phyloP scores from a whole-genome alignment of 2,888 invertebrate species.

The Salpingus planirostris region DNA sequence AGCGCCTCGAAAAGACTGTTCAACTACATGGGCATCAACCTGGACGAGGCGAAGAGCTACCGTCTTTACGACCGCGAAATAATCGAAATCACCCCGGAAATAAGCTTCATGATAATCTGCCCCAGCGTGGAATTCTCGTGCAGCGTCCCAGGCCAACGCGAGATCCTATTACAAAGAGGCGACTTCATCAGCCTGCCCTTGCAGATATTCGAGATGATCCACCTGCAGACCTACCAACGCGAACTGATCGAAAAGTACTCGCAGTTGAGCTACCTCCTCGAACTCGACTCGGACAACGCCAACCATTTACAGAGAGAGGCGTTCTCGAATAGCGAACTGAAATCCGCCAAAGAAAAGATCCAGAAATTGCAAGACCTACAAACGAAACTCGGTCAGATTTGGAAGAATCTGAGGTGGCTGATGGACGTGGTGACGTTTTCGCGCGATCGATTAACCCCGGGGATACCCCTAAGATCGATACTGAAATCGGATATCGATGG shows the following conservation, averaged over 20 bases:
- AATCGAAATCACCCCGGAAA: slow-evolving; percentile 82
- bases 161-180: slow-evolving; percentile 73
- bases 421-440: slow-evolving; percentile 93
- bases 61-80: slow-evolving; percentile 90
- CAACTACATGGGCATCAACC: slow-evolving; percentile 68
- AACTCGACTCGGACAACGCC: slow-evolving; percentile 83
- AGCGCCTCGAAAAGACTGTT: slow-evolving; percentile 67
- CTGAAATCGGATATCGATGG: slow-evolving; percentile 40
- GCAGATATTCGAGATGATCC: slow-evolving; percentile 83
- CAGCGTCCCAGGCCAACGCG: slow-evolving; percentile 78
- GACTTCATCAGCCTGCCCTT: slow-evolving; percentile 86
- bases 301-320: slow-evolving; percentile 92
- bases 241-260: slow-evolving; percentile 87
- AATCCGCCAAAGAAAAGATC: slow-evolving; percentile 76
- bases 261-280: slow-evolving; percentile 84
- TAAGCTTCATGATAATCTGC: slow-evolving; percentile 85
- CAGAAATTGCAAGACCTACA: slow-evolving; percentile 77
- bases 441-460: slow-evolving; percentile 58
- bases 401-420: slow-evolving; percentile 94
- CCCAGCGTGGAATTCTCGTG: slow-evolving; percentile 91
- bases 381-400: slow-evolving; percentile 73
- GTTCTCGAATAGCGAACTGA: slow-evolving; percentile 82
- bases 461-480: slow-evolving; percentile 40
- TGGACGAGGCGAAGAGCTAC: slow-evolving; percentile 62
- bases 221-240: slow-evolving; percentile 87